phyloP scores from a whole-genome alignment of 2,888 invertebrate genomes.

The Sesamia inferens region DNA sequence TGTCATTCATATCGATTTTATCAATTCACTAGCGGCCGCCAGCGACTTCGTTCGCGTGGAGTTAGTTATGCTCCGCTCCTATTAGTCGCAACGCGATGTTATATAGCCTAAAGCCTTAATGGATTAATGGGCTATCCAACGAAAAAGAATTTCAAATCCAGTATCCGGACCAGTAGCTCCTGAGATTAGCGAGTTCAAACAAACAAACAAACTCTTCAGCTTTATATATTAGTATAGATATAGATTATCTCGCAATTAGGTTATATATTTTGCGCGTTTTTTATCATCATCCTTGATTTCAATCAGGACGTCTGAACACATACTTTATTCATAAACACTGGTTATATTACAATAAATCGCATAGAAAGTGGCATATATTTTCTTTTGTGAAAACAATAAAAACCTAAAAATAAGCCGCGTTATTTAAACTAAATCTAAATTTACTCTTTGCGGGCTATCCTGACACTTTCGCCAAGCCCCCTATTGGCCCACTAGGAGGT shows the following conservation, averaged over 20 bases:
- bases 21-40: no score
- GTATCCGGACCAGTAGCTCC: no score
- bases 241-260: slow-evolving; percentile 19
- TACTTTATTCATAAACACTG: slow-evolving; percentile 1
- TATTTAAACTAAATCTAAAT: background rate
- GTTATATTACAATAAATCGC: slow-evolving; percentile 1
- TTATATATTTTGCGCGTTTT: slow-evolving; percentile 31
- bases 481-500: background rate
- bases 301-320: background rate
- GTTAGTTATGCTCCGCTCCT: no score
- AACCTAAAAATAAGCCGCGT: background rate
- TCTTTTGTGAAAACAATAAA: background rate
- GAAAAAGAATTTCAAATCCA: no score
- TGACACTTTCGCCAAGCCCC: background rate
- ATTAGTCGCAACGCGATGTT: no score
- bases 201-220: no score
- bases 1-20: background rate
- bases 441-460: no score
- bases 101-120: no score
- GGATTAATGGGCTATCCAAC: no score
- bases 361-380: background rate
- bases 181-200: no score
- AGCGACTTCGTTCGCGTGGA: no score
- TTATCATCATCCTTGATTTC: slow-evolving; percentile 21
- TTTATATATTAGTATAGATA: no score